A percentile compares a stretch with the other conserved stretches of the same genome.
These are phyloP conservation scores for Calycopis cecrops DNA, from an alignment of 1,140 invertebrate species.

Conservation along the genomic window DNA sequence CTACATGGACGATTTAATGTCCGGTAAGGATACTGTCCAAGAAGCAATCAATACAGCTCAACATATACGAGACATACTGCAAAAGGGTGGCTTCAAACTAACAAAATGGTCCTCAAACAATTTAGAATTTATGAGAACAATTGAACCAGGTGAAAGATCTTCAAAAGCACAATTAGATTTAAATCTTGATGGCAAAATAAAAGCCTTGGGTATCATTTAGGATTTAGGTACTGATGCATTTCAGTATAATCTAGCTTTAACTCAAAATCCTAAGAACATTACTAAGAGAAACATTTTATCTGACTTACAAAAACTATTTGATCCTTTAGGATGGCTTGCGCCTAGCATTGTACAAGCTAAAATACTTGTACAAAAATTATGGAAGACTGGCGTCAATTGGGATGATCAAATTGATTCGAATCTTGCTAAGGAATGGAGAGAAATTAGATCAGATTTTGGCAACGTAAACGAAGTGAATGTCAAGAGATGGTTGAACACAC, in stretches of 20 bases:
- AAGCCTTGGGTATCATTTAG: constrained; percentile 32
- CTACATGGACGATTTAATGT: constrained; percentile 38
- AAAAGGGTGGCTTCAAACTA: constrained; percentile 26
- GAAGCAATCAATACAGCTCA: constrained; percentile 21
- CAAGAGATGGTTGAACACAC: too few relatives aligned
- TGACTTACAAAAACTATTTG: constrained; percentile 29
- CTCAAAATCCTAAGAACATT: constrained; percentile 1
- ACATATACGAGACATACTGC: constrained; percentile 20
- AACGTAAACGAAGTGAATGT: too few relatives aligned
- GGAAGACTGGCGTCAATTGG: constrained; percentile 41
- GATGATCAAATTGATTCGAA: constrained; percentile 30
- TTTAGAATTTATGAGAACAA: not conserved
- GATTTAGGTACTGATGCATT: constrained; percentile 28
- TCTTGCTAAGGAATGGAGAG: too few relatives aligned
- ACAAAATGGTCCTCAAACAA: constrained; percentile 31
- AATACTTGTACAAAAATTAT: constrained; percentile 54
- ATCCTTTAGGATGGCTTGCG: constrained; percentile 45
- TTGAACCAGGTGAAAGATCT: constrained; percentile 10
- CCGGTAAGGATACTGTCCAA: constrained; percentile 32
- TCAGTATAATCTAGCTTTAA: constrained; percentile 19
- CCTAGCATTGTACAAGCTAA: constrained; percentile 49
- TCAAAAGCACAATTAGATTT: constrained; percentile 11
- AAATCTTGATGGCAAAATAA: constrained; percentile 21
- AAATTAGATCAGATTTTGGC: too few relatives aligned
- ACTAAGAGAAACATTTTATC: constrained; percentile 35